A percentile compares a stretch with the other conserved stretches of the same genome.
Conservation (phyloP, 1,140 invertebrate genomes). For the Laupala kohalensis region DNA sequence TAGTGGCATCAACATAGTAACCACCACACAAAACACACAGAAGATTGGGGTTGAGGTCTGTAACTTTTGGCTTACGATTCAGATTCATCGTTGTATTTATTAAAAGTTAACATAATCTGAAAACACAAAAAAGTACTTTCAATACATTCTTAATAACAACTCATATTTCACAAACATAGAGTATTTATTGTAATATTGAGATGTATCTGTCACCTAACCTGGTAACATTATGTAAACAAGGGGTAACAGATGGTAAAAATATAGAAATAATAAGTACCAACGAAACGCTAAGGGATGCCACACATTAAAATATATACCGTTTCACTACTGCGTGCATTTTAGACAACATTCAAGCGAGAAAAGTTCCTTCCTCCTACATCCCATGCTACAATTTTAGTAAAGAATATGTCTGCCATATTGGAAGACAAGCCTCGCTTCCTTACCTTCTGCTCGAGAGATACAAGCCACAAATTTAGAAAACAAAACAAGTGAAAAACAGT, state of each 20-base stretch:
- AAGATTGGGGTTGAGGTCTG: slow-evolving; percentile 55
- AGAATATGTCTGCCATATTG: slow-evolving; percentile 7
- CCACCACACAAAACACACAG: slow-evolving; percentile 79
- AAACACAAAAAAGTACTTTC: not conserved
- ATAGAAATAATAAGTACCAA: no score
- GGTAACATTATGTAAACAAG: not conserved
- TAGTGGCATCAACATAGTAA: slow-evolving; percentile 90
- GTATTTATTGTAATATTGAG: no score
- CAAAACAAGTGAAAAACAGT: not conserved
- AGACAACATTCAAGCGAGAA: not conserved
- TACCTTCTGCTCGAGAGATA: not conserved
- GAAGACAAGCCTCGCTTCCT: slow-evolving; percentile 4
- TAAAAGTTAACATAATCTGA: not conserved
- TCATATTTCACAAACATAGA: not conserved
- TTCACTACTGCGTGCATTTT: no score
- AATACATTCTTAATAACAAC: not conserved
- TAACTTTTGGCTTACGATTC: slow-evolving; percentile 4
- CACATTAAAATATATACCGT: no score
- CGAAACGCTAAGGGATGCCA: no score
- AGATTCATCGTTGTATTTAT: not conserved
- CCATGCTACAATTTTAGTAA: not conserved
- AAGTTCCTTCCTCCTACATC: not conserved
- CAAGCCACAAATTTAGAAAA: not conserved
- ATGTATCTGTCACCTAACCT: not conserved
- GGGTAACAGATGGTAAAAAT: not conserved